Percentiles rank a stretch among this genome's conserved stretches.
Conservation (phyloP, 2,113 vertebrate genomes). For the Petaurus breviceps region DNA sequence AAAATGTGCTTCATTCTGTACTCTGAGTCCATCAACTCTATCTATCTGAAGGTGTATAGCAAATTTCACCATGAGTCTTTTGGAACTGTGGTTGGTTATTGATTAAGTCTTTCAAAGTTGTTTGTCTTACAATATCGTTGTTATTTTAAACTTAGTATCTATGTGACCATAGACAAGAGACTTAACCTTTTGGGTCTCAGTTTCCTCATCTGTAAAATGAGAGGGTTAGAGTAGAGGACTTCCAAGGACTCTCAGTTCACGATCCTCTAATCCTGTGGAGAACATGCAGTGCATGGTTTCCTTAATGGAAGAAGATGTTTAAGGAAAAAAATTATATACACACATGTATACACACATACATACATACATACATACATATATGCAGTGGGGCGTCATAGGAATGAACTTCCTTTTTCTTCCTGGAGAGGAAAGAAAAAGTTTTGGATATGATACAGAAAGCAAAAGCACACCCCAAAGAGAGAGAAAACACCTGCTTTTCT, state of each 20-base stretch:
- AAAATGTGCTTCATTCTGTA: too few species aligned
- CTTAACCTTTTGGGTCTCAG: not conserved
- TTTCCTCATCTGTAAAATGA: not conserved
- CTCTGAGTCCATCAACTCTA: too few species aligned
- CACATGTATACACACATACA: not conserved
- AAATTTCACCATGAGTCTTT: too few species aligned
- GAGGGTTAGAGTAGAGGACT: not conserved
- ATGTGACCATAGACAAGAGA: not conserved
- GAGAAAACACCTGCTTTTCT: conserved; percentile 73
- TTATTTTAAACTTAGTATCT: not conserved
- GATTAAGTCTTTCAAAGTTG: too few species aligned
- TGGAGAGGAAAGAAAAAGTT: conserved; percentile 20
- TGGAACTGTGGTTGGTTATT: too few species aligned
- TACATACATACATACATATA: not conserved
- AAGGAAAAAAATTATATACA: not conserved
- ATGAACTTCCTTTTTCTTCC: conserved; percentile 19
- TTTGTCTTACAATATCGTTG: too few species aligned
- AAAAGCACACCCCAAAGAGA: conserved; percentile 44
- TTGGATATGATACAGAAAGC: conserved; percentile 40
- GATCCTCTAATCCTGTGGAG: not conserved
- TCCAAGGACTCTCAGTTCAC: not conserved
- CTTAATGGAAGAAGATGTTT: not conserved
- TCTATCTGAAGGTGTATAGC: too few species aligned
- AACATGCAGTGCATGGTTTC: not conserved
- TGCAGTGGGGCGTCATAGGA: not conserved